phyloP scores from a whole-genome alignment of 2,888 invertebrate species.

The Zhuqinia jingwanae region DNA sequence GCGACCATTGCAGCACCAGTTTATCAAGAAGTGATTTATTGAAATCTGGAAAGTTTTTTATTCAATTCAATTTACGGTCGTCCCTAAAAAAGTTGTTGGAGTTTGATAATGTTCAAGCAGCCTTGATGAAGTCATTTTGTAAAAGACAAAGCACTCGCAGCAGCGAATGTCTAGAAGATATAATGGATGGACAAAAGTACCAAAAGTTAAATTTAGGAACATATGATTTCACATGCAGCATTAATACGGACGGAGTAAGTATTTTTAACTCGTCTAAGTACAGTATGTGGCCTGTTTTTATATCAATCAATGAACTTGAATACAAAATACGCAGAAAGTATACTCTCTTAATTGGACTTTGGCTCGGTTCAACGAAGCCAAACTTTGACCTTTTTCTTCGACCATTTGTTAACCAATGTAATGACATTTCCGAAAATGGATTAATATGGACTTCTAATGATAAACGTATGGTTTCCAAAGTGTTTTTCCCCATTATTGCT shows the following conservation, averaged over 20 bases:
- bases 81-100: not conserved
- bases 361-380: conserved; percentile 29
- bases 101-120: too few relatives aligned
- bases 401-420: not conserved
- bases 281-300: conserved; percentile 12
- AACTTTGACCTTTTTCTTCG: conserved; percentile 22
- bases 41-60: not conserved
- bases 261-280: conserved; percentile 6
- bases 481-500: not conserved
- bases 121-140: too few relatives aligned
- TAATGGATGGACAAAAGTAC: too few relatives aligned
- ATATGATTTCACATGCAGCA: not conserved
- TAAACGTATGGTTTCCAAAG: not conserved
- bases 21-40: not conserved
- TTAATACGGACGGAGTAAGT: conserved; percentile 11
- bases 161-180: too few relatives aligned
- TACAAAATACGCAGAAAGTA: conserved; percentile 9
- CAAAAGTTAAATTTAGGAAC: too few relatives aligned
- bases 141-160: too few relatives aligned
- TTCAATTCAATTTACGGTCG: not conserved
- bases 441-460: not conserved
- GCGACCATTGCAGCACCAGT: too few relatives aligned
- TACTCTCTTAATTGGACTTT: conserved; percentile 18
- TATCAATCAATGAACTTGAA: conserved; percentile 24
- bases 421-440: not conserved